Evolutionary conservation across 2,113 vertebrate species (phyloP), one percentile per base, ranked within the genome.

Genomic region (Xiphophorus maculatus): DNA sequence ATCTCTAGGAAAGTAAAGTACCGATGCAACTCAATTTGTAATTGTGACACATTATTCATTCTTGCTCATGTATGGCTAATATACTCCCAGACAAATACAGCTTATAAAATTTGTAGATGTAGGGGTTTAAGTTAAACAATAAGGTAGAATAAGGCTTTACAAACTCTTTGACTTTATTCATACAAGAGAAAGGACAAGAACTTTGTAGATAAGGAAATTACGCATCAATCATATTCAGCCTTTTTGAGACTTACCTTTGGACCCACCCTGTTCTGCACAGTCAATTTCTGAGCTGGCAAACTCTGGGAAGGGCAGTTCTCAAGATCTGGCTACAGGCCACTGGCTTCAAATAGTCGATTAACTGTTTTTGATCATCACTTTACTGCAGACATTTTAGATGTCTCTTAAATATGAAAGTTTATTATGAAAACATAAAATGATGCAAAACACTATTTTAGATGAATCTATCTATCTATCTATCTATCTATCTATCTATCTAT

Each of bases 251-350:
- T 82, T 89, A 92, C 88, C 86, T 90, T 90, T 89, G 87, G 89
- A 91, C 84, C 90, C 87, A 87, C 86, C 79, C 84, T 88, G 86
- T 88, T 88, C 87, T 88, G 88, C 85, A 80, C 84, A 85, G 88
- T 92, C 92, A 89, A 93, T 93, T 91, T 92, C 88, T 73, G 75
- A 84, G 84, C 75, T 88, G 88, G 85, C 79, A 86, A 85, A 90
- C 80, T 89, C 87, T 79, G 84, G 69, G 65, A 69, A 77, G 83
- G 78, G 70, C 86, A 85, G 88, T 83, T 89, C 81, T 87, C 79
- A 88, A 91, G 89, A 84, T 91, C 88, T 85, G 84, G 63, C 66
- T 81, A 89, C 83, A 90, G 90, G 86, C 92, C 89, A 84, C 81
- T 88, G 81, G 71, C 79, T 92, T 87, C 63, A 80, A 81, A 86